phyloP scores from a whole-genome alignment of 2,797 vertebrate species.

The Trichosurus vulpecula region DNA sequence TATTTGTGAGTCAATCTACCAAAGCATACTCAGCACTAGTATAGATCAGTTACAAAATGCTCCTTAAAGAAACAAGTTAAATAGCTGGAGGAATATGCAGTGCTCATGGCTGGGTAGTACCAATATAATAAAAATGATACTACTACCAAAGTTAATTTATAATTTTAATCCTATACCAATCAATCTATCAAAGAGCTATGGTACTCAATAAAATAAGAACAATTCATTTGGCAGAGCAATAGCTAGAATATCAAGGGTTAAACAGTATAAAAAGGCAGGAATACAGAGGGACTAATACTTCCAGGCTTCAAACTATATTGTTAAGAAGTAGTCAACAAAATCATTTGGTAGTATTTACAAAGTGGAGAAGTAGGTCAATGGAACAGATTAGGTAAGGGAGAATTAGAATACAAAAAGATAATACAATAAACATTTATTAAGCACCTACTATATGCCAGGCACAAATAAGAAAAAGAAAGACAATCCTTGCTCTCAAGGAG shows the following conservation, averaged over 20 bases:
- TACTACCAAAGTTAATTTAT: not conserved
- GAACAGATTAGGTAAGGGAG: not conserved
- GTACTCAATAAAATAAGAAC: not conserved
- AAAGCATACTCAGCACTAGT: not conserved
- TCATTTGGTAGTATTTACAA: not conserved
- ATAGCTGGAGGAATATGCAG: not conserved
- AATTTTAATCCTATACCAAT: not conserved
- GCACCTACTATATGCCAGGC: not conserved
- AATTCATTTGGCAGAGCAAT: not conserved
- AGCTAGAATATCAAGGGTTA: not conserved
- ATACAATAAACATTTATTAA: not conserved
- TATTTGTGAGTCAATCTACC: not conserved
- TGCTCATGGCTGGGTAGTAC: not conserved
- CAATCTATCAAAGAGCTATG: not conserved
- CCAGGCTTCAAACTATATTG: not conserved
- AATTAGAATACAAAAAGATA: not conserved
- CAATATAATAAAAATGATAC: not conserved
- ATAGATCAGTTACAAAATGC: not conserved
- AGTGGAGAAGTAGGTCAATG: not conserved
- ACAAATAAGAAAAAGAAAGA: not conserved
- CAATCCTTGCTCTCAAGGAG: not conserved
- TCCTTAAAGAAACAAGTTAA: not conserved
- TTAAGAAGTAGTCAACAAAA: not conserved
- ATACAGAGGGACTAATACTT: not conserved
- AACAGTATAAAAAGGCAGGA: not conserved